Evolutionary conservation across 1,140 invertebrate genomes (phyloP).

Genomic region (Ganaspis sp.): DNA sequence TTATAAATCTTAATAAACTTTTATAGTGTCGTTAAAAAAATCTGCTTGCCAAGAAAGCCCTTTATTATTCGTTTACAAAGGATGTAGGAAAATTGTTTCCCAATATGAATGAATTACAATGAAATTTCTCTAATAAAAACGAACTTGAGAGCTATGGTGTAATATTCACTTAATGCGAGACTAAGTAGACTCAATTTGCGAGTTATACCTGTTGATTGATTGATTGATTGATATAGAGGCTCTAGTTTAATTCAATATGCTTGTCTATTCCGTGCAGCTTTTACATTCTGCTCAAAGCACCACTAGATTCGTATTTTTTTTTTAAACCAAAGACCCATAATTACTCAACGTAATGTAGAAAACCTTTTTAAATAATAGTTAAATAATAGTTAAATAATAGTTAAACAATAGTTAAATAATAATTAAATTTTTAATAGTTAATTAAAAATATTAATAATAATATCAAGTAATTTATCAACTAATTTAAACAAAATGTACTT

Average conservation of each 20-base stretch:
- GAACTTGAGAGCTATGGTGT: background rate
- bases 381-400: too few species aligned
- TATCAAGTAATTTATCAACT: too few species aligned
- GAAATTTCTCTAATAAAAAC: background rate
- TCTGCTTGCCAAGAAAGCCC: background rate
- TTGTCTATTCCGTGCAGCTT: background rate
- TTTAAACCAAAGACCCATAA: background rate
- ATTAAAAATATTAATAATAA: too few species aligned
- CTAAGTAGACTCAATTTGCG: background rate
- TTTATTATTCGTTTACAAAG: background rate
- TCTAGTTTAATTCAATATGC: constrained; percentile 8
- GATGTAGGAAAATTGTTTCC: background rate
- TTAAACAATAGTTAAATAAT: too few species aligned
- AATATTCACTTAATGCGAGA: background rate
- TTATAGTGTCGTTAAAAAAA: background rate
- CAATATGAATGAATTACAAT: background rate
- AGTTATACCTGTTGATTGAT: background rate
- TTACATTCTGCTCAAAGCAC: background rate
- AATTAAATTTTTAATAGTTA: too few species aligned
- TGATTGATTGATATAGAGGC: constrained; percentile 8
- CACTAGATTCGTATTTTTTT: background rate
- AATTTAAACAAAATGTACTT: too few species aligned
- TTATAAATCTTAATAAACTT: constrained; percentile 35
- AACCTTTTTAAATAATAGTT: too few species aligned
- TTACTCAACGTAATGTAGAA: too few species aligned